phyloP scores from a whole-genome alignment of 2,113 vertebrate species.

The Cavia aperea region DNA sequence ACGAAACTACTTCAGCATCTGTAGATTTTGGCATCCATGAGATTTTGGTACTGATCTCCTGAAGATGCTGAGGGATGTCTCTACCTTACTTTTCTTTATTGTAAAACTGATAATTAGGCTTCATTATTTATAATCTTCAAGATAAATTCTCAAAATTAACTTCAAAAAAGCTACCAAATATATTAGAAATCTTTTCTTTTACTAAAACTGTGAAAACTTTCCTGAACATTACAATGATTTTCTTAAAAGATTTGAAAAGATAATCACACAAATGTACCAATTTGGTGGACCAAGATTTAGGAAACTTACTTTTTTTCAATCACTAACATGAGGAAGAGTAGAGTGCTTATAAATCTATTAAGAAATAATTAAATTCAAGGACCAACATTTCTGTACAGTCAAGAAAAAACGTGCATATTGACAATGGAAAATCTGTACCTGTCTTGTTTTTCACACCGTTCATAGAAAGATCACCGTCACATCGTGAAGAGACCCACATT shows the following conservation, averaged over 20 bases:
- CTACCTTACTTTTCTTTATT: background rate
- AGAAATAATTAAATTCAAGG: background rate
- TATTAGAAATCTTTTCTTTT: background rate
- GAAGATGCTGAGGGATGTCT: background rate
- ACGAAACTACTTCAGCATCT: background rate
- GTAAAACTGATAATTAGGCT: background rate
- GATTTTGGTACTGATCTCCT: background rate
- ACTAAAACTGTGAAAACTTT: background rate
- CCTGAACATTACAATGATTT: background rate
- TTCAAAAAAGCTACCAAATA: background rate
- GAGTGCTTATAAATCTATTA: background rate
- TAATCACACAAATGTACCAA: background rate
- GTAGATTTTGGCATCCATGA: background rate
- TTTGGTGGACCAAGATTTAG: background rate
- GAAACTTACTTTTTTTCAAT: background rate
- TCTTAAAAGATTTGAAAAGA: background rate
- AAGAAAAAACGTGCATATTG: background rate
- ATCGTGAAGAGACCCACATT: background rate
- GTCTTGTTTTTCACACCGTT: accelerated
- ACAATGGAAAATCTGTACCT: background rate
- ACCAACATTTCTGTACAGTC: background rate
- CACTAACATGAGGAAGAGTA: background rate
- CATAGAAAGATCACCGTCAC: accelerated
- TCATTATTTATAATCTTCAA: background rate
- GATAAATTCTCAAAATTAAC: background rate